Percentiles rank a stretch among this genome's conserved stretches.
These are phyloP conservation scores for Rhynchophorus ferrugineus DNA, from an alignment of 1,140 invertebrate genomes.

Conservation along the genomic window DNA sequence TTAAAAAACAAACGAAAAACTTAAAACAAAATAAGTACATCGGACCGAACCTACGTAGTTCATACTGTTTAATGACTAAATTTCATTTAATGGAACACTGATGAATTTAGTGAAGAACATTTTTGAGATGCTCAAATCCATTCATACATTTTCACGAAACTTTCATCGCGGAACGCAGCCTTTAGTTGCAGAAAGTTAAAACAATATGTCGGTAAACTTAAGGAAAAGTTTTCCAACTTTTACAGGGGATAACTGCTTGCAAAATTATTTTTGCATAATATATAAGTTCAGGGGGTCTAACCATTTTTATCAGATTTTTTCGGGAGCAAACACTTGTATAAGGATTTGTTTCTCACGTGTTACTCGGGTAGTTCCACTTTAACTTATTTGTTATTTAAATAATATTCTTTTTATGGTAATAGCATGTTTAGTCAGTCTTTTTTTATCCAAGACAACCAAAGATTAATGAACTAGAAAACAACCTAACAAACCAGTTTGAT, in stretches of 20 bases:
- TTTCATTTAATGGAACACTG: background rate
- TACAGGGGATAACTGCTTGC: background rate
- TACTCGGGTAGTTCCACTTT: too few relatives aligned
- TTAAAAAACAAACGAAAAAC: too few relatives aligned
- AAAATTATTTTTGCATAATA: background rate
- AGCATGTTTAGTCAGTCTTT: too few relatives aligned
- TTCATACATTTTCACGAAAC: background rate
- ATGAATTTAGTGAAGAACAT: background rate
- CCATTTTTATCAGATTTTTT: background rate
- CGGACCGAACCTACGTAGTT: too few relatives aligned
- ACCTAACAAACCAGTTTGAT: too few relatives aligned
- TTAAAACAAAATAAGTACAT: too few relatives aligned
- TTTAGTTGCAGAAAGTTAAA: background rate
- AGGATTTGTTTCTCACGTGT: too few relatives aligned
- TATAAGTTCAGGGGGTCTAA: background rate
- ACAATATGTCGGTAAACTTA: background rate
- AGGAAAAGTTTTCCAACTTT: background rate
- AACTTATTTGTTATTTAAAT: too few relatives aligned
- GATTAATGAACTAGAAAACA: too few relatives aligned
- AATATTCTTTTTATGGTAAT: too few relatives aligned
- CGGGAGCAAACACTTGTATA: too few relatives aligned
- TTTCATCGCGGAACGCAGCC: background rate
- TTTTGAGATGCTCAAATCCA: background rate
- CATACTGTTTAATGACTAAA: background rate
- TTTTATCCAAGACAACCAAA: too few relatives aligned